Evolutionary conservation across 2,888 invertebrate species (phyloP), one percentile per base, ranked within the genome.

Genomic region (Allacma fusca): DNA sequence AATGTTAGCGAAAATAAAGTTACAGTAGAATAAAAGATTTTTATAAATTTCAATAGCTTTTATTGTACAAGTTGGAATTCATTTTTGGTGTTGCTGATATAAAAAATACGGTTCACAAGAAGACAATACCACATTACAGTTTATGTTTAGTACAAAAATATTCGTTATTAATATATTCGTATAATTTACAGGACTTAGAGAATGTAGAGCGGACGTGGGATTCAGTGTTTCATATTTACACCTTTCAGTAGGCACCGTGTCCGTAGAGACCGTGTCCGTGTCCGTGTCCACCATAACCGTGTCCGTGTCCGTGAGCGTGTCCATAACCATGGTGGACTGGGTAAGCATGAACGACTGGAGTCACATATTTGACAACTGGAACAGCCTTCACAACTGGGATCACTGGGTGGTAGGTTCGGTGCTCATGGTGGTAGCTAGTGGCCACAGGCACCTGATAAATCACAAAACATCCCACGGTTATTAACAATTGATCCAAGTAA

Each of bases 391-490:
- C 72, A 16, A 83, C 83, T 69, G 83, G 82, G 2, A 83, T 81
- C 44, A 81, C 81, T 76, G 81, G 83, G 73, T 83, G 83, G 72
- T 83, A 83, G 26, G 81, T 82, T n/a, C 83, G 67, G 77, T 83
- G 80, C 74, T 83, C 83, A 69, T 83, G 83, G 71, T 83, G 83
- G 74, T 83, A 83, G 16, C 80, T 80, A 2, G 82, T 82, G 69
- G 83, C 83, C 21, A 83, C 74, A 75, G 83, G 83, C 0, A 83
- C 83, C 83, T 83, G 67, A 34, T 34, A 7, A 7, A 7, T 34
- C 9, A 7, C 9, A 7, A 34, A 34, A n/a, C n/a, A 34, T 34
- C 34, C 34, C 4, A 34, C 4, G 9, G 4, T 34, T 7, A 34
- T 34, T 9, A 34, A 9, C 34, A 34, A 34, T 34, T 34, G 34